phyloP scores from a whole-genome alignment of 1,140 invertebrate species.

The Drosophila arawakana region DNA sequence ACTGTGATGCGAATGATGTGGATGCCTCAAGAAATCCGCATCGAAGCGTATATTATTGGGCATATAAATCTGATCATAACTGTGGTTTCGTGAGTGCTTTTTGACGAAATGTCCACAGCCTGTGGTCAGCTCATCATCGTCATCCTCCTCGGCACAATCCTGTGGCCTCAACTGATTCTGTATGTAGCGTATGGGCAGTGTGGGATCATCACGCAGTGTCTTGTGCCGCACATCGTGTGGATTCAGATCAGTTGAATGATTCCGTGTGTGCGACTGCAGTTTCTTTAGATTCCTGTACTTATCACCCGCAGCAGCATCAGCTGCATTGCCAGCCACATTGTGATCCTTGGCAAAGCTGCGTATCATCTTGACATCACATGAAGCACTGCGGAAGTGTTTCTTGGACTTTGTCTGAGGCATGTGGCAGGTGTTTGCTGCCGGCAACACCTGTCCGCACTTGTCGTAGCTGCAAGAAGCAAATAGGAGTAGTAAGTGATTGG shows the following conservation, averaged over 20 bases:
- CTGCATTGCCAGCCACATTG: constrained; percentile 52
- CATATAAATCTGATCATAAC: constrained; percentile 84
- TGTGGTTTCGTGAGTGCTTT: constrained; percentile 83
- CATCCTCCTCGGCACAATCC: constrained; percentile 72
- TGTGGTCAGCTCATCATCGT: constrained; percentile 78
- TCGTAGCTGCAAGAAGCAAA: constrained; percentile 63
- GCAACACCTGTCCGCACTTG: constrained; percentile 72
- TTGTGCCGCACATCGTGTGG: constrained; percentile 69
- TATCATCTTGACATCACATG: constrained; percentile 84
- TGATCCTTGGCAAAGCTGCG: constrained; percentile 81
- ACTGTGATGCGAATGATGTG: constrained; percentile 63
- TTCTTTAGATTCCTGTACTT: constrained; percentile 82
- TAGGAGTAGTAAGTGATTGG: not conserved
- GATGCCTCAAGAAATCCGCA: constrained; percentile 76
- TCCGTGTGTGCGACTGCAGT: constrained; percentile 83
- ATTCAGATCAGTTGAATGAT: constrained; percentile 84
- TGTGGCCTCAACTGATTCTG: constrained; percentile 79
- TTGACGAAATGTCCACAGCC: constrained; percentile 81
- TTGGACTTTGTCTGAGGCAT: constrained; percentile 79
- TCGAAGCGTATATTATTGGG: constrained; percentile 84
- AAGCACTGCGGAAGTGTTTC: constrained; percentile 83
- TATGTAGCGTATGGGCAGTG: constrained; percentile 75
- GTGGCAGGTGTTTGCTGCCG: constrained; percentile 44
- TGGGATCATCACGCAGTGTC: constrained; percentile 68
- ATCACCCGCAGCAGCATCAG: constrained; percentile 50